phyloP scores from a whole-genome alignment of 2,113 vertebrate genomes.

The Manacus vitellinus region DNA sequence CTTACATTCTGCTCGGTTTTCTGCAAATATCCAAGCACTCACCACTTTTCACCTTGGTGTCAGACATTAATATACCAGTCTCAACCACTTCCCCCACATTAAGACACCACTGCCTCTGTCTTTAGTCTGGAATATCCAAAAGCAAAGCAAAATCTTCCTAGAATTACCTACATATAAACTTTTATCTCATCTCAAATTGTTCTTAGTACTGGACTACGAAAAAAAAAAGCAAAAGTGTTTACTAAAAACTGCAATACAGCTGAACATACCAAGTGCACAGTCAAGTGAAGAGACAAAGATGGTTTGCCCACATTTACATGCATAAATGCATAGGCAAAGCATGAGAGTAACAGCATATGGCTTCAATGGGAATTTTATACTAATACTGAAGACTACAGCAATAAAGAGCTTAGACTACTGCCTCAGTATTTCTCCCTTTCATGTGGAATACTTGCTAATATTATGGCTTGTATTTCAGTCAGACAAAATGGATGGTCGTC shows the following conservation, averaged over 20 bases:
- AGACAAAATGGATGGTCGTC: neutral
- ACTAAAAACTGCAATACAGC: neutral
- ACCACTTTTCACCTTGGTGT: neutral
- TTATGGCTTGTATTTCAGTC: neutral
- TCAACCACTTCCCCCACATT: neutral
- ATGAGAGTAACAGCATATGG: neutral
- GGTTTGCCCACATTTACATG: neutral
- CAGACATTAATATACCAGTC: neutral
- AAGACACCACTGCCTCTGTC: neutral
- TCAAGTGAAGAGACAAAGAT: neutral
- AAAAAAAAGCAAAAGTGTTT: neutral
- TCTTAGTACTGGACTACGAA: accelerated
- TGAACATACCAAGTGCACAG: neutral
- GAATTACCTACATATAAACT: neutral
- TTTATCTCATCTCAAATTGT: neutral
- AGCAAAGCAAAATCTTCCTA: neutral
- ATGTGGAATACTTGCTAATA: neutral
- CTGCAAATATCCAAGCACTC: neutral
- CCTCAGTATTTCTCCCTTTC: neutral
- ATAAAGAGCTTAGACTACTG: neutral
- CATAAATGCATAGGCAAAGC: neutral
- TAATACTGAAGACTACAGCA: neutral
- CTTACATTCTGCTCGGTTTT: neutral
- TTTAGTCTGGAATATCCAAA: neutral
- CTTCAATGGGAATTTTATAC: neutral